These are phyloP conservation scores for Coregonus clupeaformis DNA, from an alignment of 2,113 vertebrate species.

Conservation along the genomic window DNA sequence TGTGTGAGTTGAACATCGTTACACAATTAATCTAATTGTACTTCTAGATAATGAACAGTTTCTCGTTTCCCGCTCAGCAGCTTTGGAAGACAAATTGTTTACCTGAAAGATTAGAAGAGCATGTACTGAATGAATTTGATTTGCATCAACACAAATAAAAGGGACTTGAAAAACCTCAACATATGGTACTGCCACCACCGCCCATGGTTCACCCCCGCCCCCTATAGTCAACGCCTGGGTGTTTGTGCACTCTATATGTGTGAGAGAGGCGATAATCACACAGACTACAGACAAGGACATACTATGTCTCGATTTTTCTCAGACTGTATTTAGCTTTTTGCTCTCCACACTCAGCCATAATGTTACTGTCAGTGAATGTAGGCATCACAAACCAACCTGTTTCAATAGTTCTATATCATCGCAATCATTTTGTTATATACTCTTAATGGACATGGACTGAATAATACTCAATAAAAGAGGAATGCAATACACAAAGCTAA, in stretches of 20 bases:
- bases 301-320: not conserved
- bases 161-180: constrained; percentile 30
- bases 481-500: too few relatives aligned
- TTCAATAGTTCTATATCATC: not conserved
- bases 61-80: constrained; percentile 5
- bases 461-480: too few relatives aligned
- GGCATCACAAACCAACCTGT: not conserved
- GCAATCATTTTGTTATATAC: too few relatives aligned
- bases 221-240: constrained; percentile 8
- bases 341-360: too few relatives aligned
- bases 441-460: too few relatives aligned
- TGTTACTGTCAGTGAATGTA: too few relatives aligned
- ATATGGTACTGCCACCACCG: constrained; percentile 64
- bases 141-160: constrained; percentile 8
- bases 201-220: constrained; percentile 59
- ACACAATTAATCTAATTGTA: not conserved
- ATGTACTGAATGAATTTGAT: constrained; percentile 26
- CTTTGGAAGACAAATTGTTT: not conserved
- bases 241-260: constrained; percentile 2
- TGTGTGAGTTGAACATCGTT: not conserved
- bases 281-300: constrained; percentile 35
- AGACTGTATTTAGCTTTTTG: too few relatives aligned
- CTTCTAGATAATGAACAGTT: not conserved
- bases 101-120: constrained; percentile 1
- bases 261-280: constrained; percentile 13